Base-by-base conservation (phyloP, 2,888 invertebrate genomes). In the Agriotes lineatus region DNA sequence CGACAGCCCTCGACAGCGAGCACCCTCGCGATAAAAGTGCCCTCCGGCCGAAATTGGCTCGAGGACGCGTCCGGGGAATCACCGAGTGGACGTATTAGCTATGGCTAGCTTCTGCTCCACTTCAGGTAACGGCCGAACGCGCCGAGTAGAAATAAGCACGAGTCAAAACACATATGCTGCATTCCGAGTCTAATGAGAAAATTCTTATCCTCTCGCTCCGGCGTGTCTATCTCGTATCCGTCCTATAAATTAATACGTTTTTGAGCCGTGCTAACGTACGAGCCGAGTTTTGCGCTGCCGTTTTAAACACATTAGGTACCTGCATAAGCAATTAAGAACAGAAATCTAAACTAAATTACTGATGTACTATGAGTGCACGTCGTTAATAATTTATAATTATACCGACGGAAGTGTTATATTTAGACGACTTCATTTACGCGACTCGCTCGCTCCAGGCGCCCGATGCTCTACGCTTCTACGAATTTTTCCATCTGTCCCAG, bases 151-250 rank as follows among this genome's bases (percentile, higher is more conserved):
- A 67, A 67, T 62, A 67, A 61, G 42, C 62, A 50, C 56, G 45
- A 67, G 67, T 67, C 67, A 67, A 67, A 63, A 68, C 68, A 57
- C 63, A 57, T 44, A 16, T 58, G 45, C 63, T 37, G 20, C 68
- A 68, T 68, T 68, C 68, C 68, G 42, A 37, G 58, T 63, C 58
- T 68, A 68, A 68, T 63, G 68, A 68, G 68, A 68, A 68, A 68
- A 68, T 68, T 68, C 68, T 67, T 57, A 54, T 62, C 35, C 54
- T 37, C 44, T 56, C 42, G 42, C 16, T 45, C 56, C 45, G 18
- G 35, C 42, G 33, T 52, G 52, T 66, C 54, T 45, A 42, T 67
- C 62, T 61, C 61, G 61, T 54, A 62, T 61, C 67, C 61, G 56
- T 67, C 45, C 61, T 57, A 62, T 62, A 62, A 62, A 67, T 67